phyloP scores from a whole-genome alignment of 1,140 invertebrate species.

The Achroia grisella region DNA sequence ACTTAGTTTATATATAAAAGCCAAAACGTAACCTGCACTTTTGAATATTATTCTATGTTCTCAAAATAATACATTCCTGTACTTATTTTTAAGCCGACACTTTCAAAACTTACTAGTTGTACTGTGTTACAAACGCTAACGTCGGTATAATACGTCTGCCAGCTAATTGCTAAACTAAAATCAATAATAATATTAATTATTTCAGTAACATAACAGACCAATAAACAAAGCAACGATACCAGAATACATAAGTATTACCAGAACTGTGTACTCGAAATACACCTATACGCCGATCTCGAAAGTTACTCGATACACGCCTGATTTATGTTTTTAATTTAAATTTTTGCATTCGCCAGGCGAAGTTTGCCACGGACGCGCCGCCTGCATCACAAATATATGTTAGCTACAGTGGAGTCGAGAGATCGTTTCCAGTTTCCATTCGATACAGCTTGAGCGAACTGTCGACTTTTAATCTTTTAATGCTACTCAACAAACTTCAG shows the following conservation, averaged over 20 bases:
- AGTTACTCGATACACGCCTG: slow-evolving; percentile 69
- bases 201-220: neutral
- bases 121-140: no score
- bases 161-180: slow-evolving; percentile 1
- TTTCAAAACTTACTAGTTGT: no score
- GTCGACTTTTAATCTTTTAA: slow-evolving; percentile 72
- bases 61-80: no score
- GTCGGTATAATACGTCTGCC: no score
- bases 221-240: slow-evolving; percentile 20
- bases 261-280: slow-evolving; percentile 54
- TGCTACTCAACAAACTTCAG: slow-evolving; percentile 67
- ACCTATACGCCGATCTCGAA: slow-evolving; percentile 59
- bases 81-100: no score
- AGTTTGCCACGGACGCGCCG: slow-evolving; percentile 65
- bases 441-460: slow-evolving; percentile 62
- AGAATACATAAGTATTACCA: slow-evolving; percentile 36
- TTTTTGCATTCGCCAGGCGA: slow-evolving; percentile 71
- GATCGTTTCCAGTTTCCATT: slow-evolving; percentile 58
- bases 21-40: no score
- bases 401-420: slow-evolving; percentile 39
- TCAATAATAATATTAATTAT: slow-evolving; percentile 21
- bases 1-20: no score
- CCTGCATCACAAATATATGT: slow-evolving; percentile 69
- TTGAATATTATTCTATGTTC: no score
- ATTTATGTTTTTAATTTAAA: slow-evolving; percentile 74